A percentile compares a stretch with the other conserved stretches of the same genome.
Evolutionary conservation across 2,113 vertebrate species (phyloP).

Genomic region (Lepus europaeus): DNA sequence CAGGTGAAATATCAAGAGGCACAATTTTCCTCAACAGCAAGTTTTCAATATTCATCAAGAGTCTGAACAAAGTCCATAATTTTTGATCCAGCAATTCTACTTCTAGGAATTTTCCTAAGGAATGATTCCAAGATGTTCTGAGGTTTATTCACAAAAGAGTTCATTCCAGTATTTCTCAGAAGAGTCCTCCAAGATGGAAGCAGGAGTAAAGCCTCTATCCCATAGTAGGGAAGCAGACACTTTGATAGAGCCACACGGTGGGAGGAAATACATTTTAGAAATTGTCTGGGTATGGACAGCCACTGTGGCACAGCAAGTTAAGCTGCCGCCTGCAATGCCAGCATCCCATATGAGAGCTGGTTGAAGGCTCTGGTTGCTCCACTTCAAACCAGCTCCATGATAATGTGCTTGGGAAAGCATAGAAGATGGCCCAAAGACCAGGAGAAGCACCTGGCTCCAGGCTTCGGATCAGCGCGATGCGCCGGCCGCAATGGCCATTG

Average conservation of each 20-base stretch:
- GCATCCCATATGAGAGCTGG: no score
- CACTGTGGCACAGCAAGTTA: no score
- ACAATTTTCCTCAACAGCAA: background rate
- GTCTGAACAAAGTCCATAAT: background rate
- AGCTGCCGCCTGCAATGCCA: no score
- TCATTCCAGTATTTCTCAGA: background rate
- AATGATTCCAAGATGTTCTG: conserved; percentile 21
- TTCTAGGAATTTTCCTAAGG: conserved; percentile 42
- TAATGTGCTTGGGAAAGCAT: no score
- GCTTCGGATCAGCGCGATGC: no score
- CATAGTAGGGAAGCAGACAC: background rate
- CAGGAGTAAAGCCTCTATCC: background rate
- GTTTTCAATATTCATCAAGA: conserved; percentile 33
- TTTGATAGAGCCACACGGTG: background rate
- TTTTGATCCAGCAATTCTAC: conserved; percentile 13
- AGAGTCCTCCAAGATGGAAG: background rate
- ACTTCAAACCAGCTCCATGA: no score
- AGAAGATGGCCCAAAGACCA: no score
- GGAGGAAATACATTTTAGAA: conserved; percentile 40
- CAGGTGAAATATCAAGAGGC: background rate
- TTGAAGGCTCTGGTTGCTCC: no score
- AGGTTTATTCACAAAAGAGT: conserved; percentile 11
- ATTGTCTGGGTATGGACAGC: background rate
- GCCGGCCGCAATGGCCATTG: no score
- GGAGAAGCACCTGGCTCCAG: no score